Conservation (phyloP, 2,113 vertebrate species). For the Carettochelys insculpta region DNA sequence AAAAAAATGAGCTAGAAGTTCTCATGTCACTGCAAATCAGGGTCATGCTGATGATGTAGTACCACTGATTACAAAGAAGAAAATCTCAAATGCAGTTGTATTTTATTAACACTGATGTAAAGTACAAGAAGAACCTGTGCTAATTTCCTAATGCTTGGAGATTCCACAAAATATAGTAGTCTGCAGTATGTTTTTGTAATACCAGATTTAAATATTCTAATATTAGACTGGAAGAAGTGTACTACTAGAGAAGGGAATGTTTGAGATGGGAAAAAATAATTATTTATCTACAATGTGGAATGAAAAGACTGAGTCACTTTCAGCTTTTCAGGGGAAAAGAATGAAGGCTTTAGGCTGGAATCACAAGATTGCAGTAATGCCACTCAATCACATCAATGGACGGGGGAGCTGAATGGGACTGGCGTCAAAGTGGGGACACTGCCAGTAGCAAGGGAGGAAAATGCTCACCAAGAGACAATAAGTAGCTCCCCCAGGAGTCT, state of each 20-base stretch:
- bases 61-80: conserved; percentile 43
- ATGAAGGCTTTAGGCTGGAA: not conserved
- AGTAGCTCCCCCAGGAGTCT: not conserved
- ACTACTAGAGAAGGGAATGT: conserved; percentile 3
- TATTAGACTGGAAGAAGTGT: not conserved
- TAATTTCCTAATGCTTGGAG: conserved; percentile 12
- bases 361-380: not conserved
- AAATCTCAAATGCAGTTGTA: not conserved
- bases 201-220: not conserved
- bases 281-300: not conserved
- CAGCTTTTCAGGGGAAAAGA: not conserved
- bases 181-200: not conserved
- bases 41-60: conserved; percentile 36
- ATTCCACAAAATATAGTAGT: not conserved
- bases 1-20: too few relatives aligned
- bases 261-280: not conserved
- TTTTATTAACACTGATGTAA: conserved; percentile 33
- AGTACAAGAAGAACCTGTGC: not conserved
- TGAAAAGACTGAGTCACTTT: not conserved
- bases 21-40: too few relatives aligned
- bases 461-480: not conserved
- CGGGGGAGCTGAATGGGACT: not conserved
- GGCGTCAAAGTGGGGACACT: not conserved
- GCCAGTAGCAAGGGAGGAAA: not conserved
- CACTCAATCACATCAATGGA: not conserved